phyloP scores from a whole-genome alignment of 2,113 vertebrate species.

The Oriolus oriolus region DNA sequence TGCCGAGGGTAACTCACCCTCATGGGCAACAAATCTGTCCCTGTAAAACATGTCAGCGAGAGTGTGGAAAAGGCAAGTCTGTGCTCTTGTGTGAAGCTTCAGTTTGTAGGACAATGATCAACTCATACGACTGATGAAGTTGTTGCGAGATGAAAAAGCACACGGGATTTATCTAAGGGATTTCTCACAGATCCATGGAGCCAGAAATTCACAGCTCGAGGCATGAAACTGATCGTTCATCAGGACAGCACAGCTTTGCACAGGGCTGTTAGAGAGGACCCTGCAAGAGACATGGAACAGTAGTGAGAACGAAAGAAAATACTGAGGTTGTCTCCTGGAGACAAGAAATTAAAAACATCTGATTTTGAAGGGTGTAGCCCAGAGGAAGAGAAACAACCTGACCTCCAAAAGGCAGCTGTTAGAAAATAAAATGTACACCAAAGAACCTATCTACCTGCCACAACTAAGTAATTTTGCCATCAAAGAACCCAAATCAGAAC shows the following conservation, averaged over 20 bases:
- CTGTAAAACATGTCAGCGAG: neutral
- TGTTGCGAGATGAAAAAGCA: neutral
- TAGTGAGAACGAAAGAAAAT: neutral
- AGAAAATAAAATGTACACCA: neutral
- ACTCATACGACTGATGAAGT: neutral
- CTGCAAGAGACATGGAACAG: neutral
- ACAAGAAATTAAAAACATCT: neutral
- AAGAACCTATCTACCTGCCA: neutral
- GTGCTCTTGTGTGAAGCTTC: neutral
- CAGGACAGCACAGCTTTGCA: slow-evolving; percentile 29
- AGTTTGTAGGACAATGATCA: neutral
- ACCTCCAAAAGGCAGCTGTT: neutral
- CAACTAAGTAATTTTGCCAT: neutral
- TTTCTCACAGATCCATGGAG: slow-evolving; percentile 48
- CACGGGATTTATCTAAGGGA: neutral
- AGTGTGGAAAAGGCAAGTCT: neutral
- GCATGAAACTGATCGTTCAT: neutral
- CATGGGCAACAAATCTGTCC: neutral
- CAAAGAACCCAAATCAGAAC: neutral
- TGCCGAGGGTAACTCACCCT: neutral
- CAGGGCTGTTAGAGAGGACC: neutral
- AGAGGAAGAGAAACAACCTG: neutral
- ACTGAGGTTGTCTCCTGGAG: neutral
- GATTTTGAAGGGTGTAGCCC: neutral
- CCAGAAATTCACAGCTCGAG: neutral